Conservation (phyloP, 2,797 vertebrate species). For the Myotis planiceps region DNA sequence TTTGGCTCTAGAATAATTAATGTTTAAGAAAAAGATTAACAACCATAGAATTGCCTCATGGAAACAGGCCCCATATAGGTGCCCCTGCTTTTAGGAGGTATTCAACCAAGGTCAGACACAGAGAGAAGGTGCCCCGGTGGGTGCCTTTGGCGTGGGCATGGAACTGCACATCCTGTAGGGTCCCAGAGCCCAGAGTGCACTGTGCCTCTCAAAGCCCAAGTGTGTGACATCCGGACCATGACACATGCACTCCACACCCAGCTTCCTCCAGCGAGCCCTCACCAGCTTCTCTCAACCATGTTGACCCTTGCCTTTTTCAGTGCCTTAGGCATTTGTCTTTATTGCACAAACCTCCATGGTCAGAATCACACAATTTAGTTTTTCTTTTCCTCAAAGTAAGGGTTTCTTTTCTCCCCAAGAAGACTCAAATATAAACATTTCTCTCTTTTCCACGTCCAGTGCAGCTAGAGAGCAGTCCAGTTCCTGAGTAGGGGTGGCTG, state of each 20-base stretch:
- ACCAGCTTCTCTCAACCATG: neutral
- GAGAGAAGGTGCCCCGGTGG: neutral
- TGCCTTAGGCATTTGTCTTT: neutral
- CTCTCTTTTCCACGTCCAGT: too few relatives aligned
- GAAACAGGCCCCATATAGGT: neutral
- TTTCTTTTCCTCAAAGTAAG: neutral
- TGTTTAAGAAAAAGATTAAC: conserved; percentile 68
- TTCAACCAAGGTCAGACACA: neutral
- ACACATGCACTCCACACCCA: neutral
- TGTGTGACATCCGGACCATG: neutral
- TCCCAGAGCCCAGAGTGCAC: neutral
- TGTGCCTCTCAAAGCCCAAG: neutral
- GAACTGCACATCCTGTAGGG: neutral
- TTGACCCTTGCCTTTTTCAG: neutral
- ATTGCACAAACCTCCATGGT: neutral
- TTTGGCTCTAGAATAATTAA: conserved; percentile 69
- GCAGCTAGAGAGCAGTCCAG: too few relatives aligned
- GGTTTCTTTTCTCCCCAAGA: neutral
- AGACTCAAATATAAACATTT: neutral
- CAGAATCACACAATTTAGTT: neutral
- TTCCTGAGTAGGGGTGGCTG: too few relatives aligned
- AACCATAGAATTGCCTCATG: conserved; percentile 20
- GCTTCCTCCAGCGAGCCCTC: neutral
- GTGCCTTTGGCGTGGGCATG: neutral
- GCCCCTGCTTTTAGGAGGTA: neutral